phyloP scores from a whole-genome alignment of 2,888 invertebrate genomes.

The Andricus curvator region DNA sequence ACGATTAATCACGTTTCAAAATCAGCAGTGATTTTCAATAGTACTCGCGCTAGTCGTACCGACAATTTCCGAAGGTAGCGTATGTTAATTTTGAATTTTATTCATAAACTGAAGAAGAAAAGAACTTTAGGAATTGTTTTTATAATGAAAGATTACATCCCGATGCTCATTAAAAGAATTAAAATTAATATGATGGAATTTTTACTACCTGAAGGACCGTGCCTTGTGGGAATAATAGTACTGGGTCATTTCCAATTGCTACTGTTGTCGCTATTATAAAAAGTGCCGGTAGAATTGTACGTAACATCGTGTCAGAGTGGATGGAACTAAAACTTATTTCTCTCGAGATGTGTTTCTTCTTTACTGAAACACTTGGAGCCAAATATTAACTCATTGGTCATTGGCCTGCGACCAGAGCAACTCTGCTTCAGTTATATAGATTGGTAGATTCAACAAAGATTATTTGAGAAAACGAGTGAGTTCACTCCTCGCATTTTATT shows the following conservation, averaged over 20 bases:
- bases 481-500: not conserved
- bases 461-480: not conserved
- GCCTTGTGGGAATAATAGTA: constrained; percentile 67
- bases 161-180: not conserved
- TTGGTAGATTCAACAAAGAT: not conserved
- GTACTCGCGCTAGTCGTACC: no score
- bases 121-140: not conserved
- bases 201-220: constrained; percentile 71
- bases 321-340: constrained; percentile 50
- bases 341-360: constrained; percentile 55
- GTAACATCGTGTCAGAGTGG: constrained; percentile 61
- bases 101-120: no score
- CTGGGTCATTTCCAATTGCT: constrained; percentile 54
- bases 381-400: constrained; percentile 68
- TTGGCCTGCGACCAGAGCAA: constrained; percentile 47
- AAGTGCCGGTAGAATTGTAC: constrained; percentile 56
- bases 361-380: constrained; percentile 64
- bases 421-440: constrained; percentile 16
- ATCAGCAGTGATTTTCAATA: no score
- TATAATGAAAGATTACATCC: not conserved
- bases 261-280: constrained; percentile 51
- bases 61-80: no score
- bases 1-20: no score
- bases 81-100: no score
- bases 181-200: constrained; percentile 40